A percentile compares a stretch with the other conserved stretches of the same genome.
Conservation (phyloP, 2,888 invertebrate species). For the Catocala fraxini region DNA sequence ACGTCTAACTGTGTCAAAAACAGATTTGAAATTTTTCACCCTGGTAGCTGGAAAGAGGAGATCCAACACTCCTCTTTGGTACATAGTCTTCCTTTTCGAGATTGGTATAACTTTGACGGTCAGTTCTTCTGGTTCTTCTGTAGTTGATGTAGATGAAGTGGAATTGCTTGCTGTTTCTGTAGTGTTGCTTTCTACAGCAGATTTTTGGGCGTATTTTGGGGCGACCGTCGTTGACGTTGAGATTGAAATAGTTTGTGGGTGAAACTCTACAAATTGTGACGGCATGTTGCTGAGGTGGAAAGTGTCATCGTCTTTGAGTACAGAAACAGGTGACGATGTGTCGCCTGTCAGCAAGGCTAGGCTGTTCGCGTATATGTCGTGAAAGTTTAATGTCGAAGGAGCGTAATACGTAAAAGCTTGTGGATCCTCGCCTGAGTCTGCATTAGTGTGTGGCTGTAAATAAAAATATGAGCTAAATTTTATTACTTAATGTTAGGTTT, state of each 20-base stretch:
- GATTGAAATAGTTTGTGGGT: conserved; percentile 27
- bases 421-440: conserved; percentile 58
- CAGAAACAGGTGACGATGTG: background rate
- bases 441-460: conserved; percentile 54
- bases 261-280: conserved; percentile 59
- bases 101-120: conserved; percentile 54
- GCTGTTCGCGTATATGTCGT: conserved; percentile 65
- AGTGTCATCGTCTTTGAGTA: conserved; percentile 49
- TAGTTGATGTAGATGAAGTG: too few species aligned
- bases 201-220: conserved; percentile 45
- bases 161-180: background rate
- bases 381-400: conserved; percentile 61
- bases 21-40: conserved; percentile 67
- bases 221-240: conserved; percentile 34
- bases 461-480: too few species aligned
- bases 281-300: conserved; percentile 46
- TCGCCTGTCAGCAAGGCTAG: conserved; percentile 51
- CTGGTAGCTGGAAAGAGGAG: conserved; percentile 69
- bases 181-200: conserved; percentile 13
- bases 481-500: too few species aligned
- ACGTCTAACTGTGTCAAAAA: conserved; percentile 65
- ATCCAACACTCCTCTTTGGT: conserved; percentile 70
- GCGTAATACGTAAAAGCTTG: conserved; percentile 48
- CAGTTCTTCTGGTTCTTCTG: too few species aligned
- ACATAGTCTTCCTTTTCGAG: conserved; percentile 31